Base-by-base conservation (phyloP, 1,140 invertebrate genomes). In the Drosophila yakuba region DNA sequence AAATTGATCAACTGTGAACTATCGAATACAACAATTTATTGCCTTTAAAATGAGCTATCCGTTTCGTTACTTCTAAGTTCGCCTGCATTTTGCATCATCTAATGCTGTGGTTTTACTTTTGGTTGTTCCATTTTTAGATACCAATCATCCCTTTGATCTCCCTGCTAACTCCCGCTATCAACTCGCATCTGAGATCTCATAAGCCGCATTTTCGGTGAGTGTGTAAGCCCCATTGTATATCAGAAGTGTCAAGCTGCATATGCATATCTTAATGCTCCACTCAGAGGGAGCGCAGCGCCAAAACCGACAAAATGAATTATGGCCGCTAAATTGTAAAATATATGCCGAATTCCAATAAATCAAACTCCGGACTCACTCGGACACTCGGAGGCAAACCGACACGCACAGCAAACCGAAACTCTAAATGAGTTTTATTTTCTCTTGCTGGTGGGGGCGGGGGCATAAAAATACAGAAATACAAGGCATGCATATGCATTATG, bases 281-380 rank as follows among this genome's bases (percentile, higher is more conserved):
- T 88, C 79, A 44, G 59, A 57, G 76, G 58, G 56, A 71, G 75
- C 71, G 79, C 84, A 89, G 69, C 48, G 76, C 71, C 75, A 80
- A 88, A 86, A 89, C 84, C 84, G 72, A 89, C 84, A 89, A 89
- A 89, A 89, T 89, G 84, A 89, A 84, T 89, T 89, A 89, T 89
- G 79, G 84, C 84, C 84, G 84, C 84, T 90, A 89, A 89, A 89
- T 89, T 89, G 84, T 89, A 89, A 89, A 89, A 89, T 89, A 90
- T 89, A 89, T 66, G 84, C 63, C 77, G 80, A 83, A 84, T 89
- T 89, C 69, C 80, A 68, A 89, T 89, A 89, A 89, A 89, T 89
- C 84, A 89, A 89, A 89, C 67, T 57, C 56, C 36, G 76, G 55
- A 75, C 73, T 41, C 50, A 4, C 20, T 20, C 20, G 23, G 23